Base-by-base conservation (phyloP, 1,140 invertebrate species). In the Brachionus asplanchnoidis region DNA sequence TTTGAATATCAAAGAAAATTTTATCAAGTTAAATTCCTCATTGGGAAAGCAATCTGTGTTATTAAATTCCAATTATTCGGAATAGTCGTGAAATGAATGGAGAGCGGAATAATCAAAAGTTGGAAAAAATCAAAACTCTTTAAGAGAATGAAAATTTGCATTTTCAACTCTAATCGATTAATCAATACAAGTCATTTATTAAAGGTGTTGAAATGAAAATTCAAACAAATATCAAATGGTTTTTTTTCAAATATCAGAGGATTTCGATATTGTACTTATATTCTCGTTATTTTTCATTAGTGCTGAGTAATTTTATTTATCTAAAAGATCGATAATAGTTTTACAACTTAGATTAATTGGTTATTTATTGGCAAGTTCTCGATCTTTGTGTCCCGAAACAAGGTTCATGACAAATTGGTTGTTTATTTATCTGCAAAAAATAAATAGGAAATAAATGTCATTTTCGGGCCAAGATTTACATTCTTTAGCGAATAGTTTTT, bases 371-470 rank as follows among this genome's bases (percentile, higher is more conserved):
- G 68, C 23, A 60, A 60, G n/a, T 60, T 8, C 53, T 60, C 40
- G 68, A 12, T 40, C 32, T 73, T 73, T 42, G 28, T 77, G 73
- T 77, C 73, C 42, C 73, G 44, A 50, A 50, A 50, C 46, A 26
- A 50, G 73, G 32, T 28, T 73, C 68, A 42, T 73, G 68, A 36
- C 68, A 73, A 73, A 73, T 73, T 17, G 36, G 32, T 36, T 73
- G 68, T 73, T 73, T 73, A 73, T 73, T 73, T 73, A 73, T 73
- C 68, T 73, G 20, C 20, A 73, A 73, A 73, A 26, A 42, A 23
- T 11, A 50, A 26, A 77, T 77, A 77, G 73, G 73, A 77, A 77
- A 77, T 77, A 77, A 77, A 50, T 77, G 73, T 77, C 73, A 36
- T 28, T 50, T 46, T 44, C 9, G 42, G 40, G 3, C 44, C 11